These are phyloP conservation scores for Xylocopa sonorina DNA, from an alignment of 1,140 invertebrate genomes.

Conservation along the genomic window DNA sequence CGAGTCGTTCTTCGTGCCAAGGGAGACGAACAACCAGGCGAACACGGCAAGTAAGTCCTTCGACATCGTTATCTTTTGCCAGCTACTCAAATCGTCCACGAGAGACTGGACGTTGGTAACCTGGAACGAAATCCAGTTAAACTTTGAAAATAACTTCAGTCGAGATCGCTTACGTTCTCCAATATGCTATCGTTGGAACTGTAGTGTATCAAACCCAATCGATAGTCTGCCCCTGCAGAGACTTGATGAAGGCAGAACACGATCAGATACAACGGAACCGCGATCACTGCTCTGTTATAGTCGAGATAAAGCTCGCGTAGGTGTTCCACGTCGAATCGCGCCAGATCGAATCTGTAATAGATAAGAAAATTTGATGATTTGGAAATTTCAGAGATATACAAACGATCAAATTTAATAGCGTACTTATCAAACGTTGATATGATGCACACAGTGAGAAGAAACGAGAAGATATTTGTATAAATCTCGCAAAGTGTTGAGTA, in stretches of 20 bases:
- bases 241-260: conserved; percentile 76
- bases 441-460: conserved; percentile 71
- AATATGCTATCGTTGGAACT: conserved; percentile 38
- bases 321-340: conserved; percentile 70
- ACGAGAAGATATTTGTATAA: conserved; percentile 75
- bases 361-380: neutral
- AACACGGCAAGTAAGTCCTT: conserved; percentile 75
- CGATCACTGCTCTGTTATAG: conserved; percentile 69
- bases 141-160: neutral
- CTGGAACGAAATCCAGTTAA: conserved; percentile 29
- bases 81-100: conserved; percentile 66
- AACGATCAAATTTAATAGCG: neutral
- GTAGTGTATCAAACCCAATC: conserved; percentile 68
- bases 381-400: neutral
- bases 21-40: conserved; percentile 75
- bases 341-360: conserved; percentile 75
- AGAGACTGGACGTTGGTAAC: conserved; percentile 12
- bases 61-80: conserved; percentile 73
- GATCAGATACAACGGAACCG: conserved; percentile 73
- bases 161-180: conserved; percentile 63
- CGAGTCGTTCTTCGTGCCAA: conserved; percentile 74
- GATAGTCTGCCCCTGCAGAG: conserved; percentile 69
- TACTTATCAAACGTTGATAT: conserved; percentile 77
- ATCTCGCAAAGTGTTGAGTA: conserved; percentile 73
- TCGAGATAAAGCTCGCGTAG: conserved; percentile 72